phyloP scores from a whole-genome alignment of 1,140 invertebrate genomes.

The Pseudomyrmex dendroicus region DNA sequence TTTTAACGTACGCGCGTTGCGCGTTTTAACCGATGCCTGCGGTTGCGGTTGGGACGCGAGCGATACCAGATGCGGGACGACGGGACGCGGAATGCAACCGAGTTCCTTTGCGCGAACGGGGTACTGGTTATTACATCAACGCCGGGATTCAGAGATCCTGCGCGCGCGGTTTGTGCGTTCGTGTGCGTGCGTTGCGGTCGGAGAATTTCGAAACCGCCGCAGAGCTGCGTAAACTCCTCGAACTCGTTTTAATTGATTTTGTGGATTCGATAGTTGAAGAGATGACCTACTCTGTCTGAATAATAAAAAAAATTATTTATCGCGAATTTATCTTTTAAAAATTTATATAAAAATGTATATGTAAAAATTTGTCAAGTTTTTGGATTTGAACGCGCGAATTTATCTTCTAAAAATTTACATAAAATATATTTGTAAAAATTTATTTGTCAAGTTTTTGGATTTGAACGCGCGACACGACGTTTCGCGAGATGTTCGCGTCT shows the following conservation, averaged over 20 bases:
- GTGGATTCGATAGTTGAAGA: too few species aligned
- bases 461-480: neutral
- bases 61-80: slow-evolving; percentile 20
- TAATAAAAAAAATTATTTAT: neutral
- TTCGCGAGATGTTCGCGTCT: slow-evolving; percentile 10
- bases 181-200: neutral
- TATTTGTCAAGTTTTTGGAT: neutral
- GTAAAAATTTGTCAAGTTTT: neutral
- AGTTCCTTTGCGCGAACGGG: neutral
- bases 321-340: neutral
- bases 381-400: neutral
- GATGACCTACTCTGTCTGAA: neutral
- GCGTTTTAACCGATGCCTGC: slow-evolving; percentile 47
- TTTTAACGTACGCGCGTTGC: slow-evolving; percentile 32
- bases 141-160: neutral
- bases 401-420: neutral
- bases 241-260: too few species aligned
- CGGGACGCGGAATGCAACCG: slow-evolving; percentile 27
- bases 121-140: slow-evolving; percentile 2
- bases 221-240: too few species aligned
- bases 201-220: too few species aligned
- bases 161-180: too few species aligned
- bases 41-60: slow-evolving; percentile 27
- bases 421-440: neutral
- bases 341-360: neutral